Evolutionary conservation across 2,888 invertebrate species (phyloP), one percentile per base, ranked within the genome.

Genomic region (Capitulum mitella): DNA sequence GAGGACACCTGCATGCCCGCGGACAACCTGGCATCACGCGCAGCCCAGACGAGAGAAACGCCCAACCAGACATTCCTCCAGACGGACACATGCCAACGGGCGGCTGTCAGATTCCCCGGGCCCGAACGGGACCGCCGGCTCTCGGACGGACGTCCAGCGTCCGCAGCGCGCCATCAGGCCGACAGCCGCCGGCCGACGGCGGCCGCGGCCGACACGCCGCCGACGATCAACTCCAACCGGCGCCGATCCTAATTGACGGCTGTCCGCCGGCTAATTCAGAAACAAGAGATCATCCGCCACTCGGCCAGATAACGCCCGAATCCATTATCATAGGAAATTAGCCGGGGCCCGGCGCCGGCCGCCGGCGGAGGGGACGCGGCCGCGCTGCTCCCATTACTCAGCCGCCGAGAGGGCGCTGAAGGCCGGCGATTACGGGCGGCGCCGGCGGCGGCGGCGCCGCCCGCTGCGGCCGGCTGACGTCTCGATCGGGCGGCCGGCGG

Each of bases 241-340:
- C 51, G 51, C 51, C 22, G 51, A 51, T 51, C 51, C 51, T 51
- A 51, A 51, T 51, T 51, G 51, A 51, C 51, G 51, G 58, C n/a
- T 29, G 58, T n/a, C 34, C 32, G 34, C 19, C 3, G 19, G 64
- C 64, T 29, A 64, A 61, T 61, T n/a, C 58, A 29, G 32, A 29
- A 34, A 34, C 32, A 2, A 34, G 34, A 19, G 29, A 61, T 61
- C 58, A 61, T 61, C 58, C 58, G 58, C 12, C 29, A 12, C 29
- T 1, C 64, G 12, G 70, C 37, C 40, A 29, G 70, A 70, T 70
- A 70, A 26, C 70, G 70, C 70, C 64, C 70, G 70, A 37, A 70
- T 70, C 70, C 70, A 70, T 70, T 70, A 70, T 40, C 70, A 70
- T 70, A 1, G 70, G 40, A 40, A 40, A 70, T 70, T 40, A 70